A percentile compares a stretch with the other conserved stretches of the same genome.
These are phyloP conservation scores for Lepidostoma basale DNA, from an alignment of 1,140 invertebrate species.

Conservation along the genomic window DNA sequence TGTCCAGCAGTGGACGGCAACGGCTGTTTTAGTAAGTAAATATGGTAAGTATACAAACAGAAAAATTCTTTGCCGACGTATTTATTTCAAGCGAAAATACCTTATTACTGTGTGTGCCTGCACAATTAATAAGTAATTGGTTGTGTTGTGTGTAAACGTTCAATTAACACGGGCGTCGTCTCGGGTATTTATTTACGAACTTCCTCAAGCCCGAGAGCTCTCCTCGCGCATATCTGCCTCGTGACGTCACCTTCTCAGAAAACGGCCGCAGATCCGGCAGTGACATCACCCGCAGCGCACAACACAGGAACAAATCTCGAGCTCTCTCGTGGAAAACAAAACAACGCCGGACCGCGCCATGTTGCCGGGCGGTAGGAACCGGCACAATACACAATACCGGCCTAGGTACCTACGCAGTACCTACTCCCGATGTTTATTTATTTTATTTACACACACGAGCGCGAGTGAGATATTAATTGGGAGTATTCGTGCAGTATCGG, in stretches of 20 bases:
- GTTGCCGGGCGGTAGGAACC: neutral
- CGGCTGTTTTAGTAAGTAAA: no score
- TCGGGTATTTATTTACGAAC: slow-evolving; percentile 28
- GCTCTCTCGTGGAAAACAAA: neutral
- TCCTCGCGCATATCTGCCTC: slow-evolving; percentile 29
- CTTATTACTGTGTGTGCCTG: no score
- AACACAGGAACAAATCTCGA: neutral
- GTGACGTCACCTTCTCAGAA: slow-evolving; percentile 42
- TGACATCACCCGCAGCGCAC: slow-evolving; percentile 20
- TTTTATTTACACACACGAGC: neutral
- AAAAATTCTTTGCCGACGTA: no score
- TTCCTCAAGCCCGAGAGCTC: slow-evolving; percentile 35
- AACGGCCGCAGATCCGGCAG: slow-evolving; percentile 42
- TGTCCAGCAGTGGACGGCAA: no score
- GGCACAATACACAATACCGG: neutral
- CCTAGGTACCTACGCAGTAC: no score
- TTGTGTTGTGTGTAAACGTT: no score
- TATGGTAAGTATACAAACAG: no score
- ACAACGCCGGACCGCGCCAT: neutral
- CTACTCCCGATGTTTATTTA: slow-evolving; percentile 4
- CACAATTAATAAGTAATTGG: no score
- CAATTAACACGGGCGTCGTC: no score
- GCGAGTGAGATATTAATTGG: slow-evolving; percentile 2
- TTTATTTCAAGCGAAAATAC: no score
- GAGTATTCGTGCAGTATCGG: neutral